Percentiles rank a stretch among this genome's conserved stretches.
Evolutionary conservation across 2,113 vertebrate species (phyloP).

Genomic region (Mirza zaza): DNA sequence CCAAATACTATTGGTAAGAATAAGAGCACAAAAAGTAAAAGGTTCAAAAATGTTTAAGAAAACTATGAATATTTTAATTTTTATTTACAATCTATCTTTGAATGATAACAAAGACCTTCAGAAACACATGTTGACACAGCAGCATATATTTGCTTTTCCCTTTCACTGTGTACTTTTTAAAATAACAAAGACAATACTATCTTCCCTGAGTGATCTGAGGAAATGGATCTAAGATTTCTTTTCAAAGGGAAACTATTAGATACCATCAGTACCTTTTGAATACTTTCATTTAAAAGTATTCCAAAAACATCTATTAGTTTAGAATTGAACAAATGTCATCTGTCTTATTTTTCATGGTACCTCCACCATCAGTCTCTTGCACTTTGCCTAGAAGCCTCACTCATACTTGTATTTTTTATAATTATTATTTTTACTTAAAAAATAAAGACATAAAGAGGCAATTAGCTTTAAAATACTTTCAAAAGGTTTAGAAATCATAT

Average conservation of each 20-base stretch:
- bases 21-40: conserved; percentile 19
- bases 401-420: background rate
- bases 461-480: background rate
- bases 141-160: background rate
- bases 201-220: background rate
- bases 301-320: background rate
- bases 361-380: background rate
- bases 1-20: conserved; percentile 91
- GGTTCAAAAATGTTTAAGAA: conserved; percentile 43
- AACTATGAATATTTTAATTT: background rate
- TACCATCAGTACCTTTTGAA: background rate
- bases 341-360: background rate
- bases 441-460: background rate
- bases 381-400: background rate
- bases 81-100: background rate
- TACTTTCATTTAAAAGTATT: background rate
- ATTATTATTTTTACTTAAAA: conserved; percentile 27
- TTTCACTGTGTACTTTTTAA: background rate
- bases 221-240: background rate
- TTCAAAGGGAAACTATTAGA: background rate
- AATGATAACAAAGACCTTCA: background rate
- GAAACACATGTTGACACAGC: background rate
- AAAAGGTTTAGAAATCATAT: background rate
- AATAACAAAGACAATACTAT: background rate
- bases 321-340: background rate